Evolutionary conservation across 1,140 invertebrate genomes (phyloP), one percentile per base, ranked within the genome.

Genomic region (Leptestheria dahalacensis): DNA sequence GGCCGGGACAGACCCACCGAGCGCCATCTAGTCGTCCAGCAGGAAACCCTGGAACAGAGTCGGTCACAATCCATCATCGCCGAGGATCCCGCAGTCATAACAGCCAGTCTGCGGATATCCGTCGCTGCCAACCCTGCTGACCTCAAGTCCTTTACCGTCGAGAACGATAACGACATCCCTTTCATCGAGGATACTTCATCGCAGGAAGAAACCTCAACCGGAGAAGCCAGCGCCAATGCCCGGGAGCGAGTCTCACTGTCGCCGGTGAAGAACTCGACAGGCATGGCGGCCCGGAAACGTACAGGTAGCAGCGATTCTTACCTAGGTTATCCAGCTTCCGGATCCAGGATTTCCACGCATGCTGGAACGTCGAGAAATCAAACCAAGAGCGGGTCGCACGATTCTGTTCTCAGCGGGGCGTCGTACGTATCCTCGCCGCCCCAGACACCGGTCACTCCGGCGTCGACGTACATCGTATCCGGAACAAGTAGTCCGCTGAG

Each of bases 61-160:
- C n/a, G n/a, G n/a, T 66, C 11, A 60, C 63, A 21, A 64, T 64
- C 25, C 63, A 64, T 12, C 15, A 50, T 20, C 29, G 64, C 28
- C 54, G 29, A 23, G 6, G 25, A 23, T 24, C 48, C 23, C 59
- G 65, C n/a, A 48, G 66, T 88, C 2, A 86, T 91, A 63, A 87
- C 84, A 1, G 86, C 85, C 0, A 87, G 83, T 64, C 75, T 90
- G 3, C 85, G 83, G 61, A 85, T 89, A 68, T 83, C 84, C 1
- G 73, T 82, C 72, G 50, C n/a, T 20, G 50, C 18, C 24, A 50
- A 46, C 63, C 63, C 72, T 21, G 69, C 74, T 56, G 74, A 77
- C 60, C 73, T 71, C 62, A 69, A 68, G 29, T 67, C 71, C 20
- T 65, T 71, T 46, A 66, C 70, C 24, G 63, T 78, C 18, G 78